phyloP scores from a whole-genome alignment of 92 coral and sea anemone species.

The Paramuricea clavata region DNA sequence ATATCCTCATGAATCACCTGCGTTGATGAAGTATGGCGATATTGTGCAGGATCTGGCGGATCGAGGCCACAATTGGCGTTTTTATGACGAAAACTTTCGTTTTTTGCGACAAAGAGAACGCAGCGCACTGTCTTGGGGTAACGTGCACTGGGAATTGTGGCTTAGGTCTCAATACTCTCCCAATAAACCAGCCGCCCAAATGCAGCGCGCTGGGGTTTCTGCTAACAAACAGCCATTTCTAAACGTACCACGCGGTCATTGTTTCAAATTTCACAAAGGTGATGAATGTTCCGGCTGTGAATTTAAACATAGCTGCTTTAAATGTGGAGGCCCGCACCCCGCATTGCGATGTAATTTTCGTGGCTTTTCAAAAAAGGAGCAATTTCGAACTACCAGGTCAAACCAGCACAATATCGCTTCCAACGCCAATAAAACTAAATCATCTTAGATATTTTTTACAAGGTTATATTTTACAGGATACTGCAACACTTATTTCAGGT shows the following conservation, averaged over 20 bases:
- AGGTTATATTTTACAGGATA: background rate
- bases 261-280: slow-evolving; percentile 52
- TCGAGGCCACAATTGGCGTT: slow-evolving; percentile 28
- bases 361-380: background rate
- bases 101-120: slow-evolving; percentile 6
- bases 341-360: slow-evolving; percentile 64
- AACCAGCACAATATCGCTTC: background rate
- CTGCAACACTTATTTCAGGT: slow-evolving; percentile 25
- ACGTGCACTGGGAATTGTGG: slow-evolving; percentile 70
- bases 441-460: slow-evolving; percentile 6
- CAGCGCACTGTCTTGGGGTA: slow-evolving; percentile 23
- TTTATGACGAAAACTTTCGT: slow-evolving; percentile 38
- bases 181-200: no score
- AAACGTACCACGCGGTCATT: slow-evolving; percentile 51
- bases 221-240: slow-evolving; percentile 18
- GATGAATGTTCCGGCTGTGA: slow-evolving; percentile 57
- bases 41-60: slow-evolving; percentile 29
- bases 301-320: slow-evolving; percentile 65
- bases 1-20: slow-evolving; percentile 35
- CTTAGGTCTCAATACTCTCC: slow-evolving; percentile 46
- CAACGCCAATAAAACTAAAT: slow-evolving; percentile 47
- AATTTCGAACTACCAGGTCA: background rate
- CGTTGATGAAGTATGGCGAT: slow-evolving; percentile 27
- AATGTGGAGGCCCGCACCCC: slow-evolving; percentile 63
- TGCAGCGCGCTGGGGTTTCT: no score